Conservation (phyloP, 2,113 vertebrate species). For the Lophius piscatorius region DNA sequence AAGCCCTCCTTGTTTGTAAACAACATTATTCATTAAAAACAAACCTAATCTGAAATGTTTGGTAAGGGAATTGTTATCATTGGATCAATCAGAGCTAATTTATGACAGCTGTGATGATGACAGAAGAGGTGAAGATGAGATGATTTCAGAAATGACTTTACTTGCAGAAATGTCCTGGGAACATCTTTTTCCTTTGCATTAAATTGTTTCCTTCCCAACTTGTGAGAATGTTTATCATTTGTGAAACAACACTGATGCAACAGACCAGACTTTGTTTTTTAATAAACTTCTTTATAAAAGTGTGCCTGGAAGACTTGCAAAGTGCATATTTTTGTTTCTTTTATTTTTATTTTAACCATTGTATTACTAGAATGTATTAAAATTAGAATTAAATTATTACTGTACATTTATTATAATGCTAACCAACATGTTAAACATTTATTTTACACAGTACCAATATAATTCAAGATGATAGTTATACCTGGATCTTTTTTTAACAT, state of each 20-base stretch:
- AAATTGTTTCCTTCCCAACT: not conserved
- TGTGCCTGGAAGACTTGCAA: too few relatives aligned
- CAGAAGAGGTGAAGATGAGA: constrained; percentile 8
- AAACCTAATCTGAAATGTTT: constrained; percentile 22
- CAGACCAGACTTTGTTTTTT: not conserved
- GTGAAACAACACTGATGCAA: not conserved
- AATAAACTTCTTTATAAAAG: too few relatives aligned
- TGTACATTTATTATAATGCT: too few relatives aligned
- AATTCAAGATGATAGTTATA: too few relatives aligned
- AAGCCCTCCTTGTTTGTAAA: constrained; percentile 53
- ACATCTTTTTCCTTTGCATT: not conserved
- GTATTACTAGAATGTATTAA: too few relatives aligned
- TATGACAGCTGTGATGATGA: constrained; percentile 15
- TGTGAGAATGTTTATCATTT: not conserved
- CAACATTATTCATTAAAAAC: constrained; percentile 26
- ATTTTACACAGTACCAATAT: too few relatives aligned
- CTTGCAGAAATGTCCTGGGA: not conserved
- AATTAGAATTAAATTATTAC: too few relatives aligned
- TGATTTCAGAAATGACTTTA: not conserved
- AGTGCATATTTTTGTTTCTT: too few relatives aligned
- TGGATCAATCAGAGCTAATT: constrained; percentile 41
- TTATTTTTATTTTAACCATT: too few relatives aligned
- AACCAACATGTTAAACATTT: too few relatives aligned
- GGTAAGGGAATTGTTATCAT: constrained; percentile 24
- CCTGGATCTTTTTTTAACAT: too few relatives aligned